phyloP scores from a whole-genome alignment of 2,113 vertebrate species.

The Rynchops niger region DNA sequence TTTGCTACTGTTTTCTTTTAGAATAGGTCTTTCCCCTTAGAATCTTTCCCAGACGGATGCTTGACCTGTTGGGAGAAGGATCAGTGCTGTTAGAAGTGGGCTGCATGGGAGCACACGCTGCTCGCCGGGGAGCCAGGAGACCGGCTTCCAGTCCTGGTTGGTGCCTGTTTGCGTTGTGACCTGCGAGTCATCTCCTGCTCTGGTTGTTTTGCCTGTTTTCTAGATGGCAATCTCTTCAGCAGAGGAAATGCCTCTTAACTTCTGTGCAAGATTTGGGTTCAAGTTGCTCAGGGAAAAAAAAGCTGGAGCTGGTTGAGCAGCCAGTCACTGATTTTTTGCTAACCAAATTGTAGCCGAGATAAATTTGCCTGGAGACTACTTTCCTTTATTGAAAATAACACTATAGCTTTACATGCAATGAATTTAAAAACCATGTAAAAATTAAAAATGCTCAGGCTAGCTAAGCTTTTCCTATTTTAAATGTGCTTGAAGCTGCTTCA shows the following conservation, averaged over 20 bases:
- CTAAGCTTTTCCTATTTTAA: not conserved
- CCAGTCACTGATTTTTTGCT: not conserved
- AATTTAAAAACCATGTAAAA: not conserved
- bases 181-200: fast-evolving
- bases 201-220: not conserved
- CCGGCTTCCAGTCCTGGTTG: not conserved
- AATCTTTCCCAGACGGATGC: not conserved
- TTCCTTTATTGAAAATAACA: not conserved
- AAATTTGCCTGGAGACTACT: not conserved
- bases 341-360: not conserved
- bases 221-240: not conserved
- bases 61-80: not conserved
- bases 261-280: not conserved
- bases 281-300: not conserved
- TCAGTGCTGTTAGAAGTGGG: fast-evolving
- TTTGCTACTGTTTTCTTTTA: not conserved
- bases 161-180: not conserved
- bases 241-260: not conserved
- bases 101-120: not conserved
- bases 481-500: not conserved
- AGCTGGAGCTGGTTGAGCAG: not conserved
- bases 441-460: not conserved
- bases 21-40: not conserved
- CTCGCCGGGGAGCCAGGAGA: not conserved
- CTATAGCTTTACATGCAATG: not conserved